Conservation (phyloP, 2,888 invertebrate species). For the Notodonta dromedarius region DNA sequence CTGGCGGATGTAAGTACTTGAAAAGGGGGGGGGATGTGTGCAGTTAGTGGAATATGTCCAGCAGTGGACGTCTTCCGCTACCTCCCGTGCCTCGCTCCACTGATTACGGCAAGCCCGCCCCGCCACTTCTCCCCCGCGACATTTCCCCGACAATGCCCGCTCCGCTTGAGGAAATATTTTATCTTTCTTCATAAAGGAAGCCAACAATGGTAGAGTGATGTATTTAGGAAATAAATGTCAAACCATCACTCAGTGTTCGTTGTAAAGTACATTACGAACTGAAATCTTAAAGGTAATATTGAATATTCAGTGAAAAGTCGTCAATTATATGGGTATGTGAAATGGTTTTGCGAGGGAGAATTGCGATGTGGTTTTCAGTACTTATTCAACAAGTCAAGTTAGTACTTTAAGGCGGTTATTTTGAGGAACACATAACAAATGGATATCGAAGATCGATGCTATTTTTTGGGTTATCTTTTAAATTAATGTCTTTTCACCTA, state of each 20-base stretch:
- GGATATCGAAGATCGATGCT: too few species aligned
- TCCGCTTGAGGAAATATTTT: slow-evolving; percentile 76
- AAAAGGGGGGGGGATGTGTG: too few species aligned
- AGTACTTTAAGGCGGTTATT: too few species aligned
- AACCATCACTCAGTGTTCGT: slow-evolving; percentile 70
- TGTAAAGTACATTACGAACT: slow-evolving; percentile 51
- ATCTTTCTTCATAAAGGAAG: slow-evolving; percentile 80
- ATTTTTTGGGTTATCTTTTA: too few species aligned
- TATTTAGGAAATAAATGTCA: slow-evolving; percentile 81
- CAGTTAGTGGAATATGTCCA: too few species aligned
- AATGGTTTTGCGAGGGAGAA: not conserved
- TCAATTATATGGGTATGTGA: slow-evolving; percentile 18
- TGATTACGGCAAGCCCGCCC: slow-evolving; percentile 37
- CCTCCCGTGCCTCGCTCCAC: slow-evolving; percentile 17
- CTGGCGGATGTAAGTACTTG: too few species aligned
- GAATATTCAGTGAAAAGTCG: slow-evolving; percentile 37
- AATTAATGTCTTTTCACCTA: too few species aligned
- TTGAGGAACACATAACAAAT: too few species aligned
- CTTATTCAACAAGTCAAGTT: not conserved
- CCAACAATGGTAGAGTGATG: slow-evolving; percentile 74
- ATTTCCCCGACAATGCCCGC: slow-evolving; percentile 70
- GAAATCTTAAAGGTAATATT: slow-evolving; percentile 32
- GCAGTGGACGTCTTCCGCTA: slow-evolving; percentile 10
- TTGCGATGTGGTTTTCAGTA: not conserved
- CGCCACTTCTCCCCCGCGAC: slow-evolving; percentile 54